A percentile compares a stretch with the other conserved stretches of the same genome.
Conservation (phyloP, 2,888 invertebrate species). For the Leucozona laternaria region DNA sequence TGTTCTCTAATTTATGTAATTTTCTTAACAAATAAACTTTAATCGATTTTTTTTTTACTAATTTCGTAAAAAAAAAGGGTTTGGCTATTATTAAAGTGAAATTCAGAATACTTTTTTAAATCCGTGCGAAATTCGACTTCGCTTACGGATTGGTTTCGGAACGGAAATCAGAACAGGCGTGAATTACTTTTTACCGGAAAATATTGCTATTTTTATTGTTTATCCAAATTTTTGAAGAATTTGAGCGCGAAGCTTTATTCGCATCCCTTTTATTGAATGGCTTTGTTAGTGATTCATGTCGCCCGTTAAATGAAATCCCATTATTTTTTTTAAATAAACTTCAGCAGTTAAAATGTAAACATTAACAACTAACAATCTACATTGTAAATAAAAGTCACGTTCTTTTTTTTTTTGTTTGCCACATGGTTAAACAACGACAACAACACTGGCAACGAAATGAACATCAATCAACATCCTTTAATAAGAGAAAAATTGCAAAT, state of each 20-base stretch:
- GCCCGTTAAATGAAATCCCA: background rate
- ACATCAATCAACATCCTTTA: conserved; percentile 44
- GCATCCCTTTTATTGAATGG: background rate
- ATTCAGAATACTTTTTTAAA: too few relatives aligned
- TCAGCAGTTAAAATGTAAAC: conserved; percentile 5
- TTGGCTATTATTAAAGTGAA: too few relatives aligned
- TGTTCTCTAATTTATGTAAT: too few relatives aligned
- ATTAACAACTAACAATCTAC: conserved; percentile 16
- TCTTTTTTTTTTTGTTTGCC: conserved; percentile 24
- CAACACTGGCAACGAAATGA: conserved; percentile 3
- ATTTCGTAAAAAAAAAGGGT: too few relatives aligned
- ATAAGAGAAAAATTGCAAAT: conserved; percentile 28
- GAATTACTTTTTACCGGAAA: too few relatives aligned
- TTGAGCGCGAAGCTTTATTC: background rate
- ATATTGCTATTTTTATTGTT: background rate
- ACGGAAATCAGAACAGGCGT: too few relatives aligned
- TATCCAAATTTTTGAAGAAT: too few relatives aligned
- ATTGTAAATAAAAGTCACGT: conserved; percentile 13
- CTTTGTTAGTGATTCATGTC: background rate
- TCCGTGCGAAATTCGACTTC: too few relatives aligned
- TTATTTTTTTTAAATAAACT: conserved; percentile 1
- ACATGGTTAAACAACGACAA: conserved; percentile 18
- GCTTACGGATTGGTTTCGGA: too few relatives aligned
- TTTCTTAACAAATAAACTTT: too few relatives aligned
- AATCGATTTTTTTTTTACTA: too few relatives aligned